Evolutionary conservation across 37 sponge, comb jelly and placozoan genomes (phyloP), one percentile per base, ranked within the genome.

Genomic region (Geodia barretti): DNA sequence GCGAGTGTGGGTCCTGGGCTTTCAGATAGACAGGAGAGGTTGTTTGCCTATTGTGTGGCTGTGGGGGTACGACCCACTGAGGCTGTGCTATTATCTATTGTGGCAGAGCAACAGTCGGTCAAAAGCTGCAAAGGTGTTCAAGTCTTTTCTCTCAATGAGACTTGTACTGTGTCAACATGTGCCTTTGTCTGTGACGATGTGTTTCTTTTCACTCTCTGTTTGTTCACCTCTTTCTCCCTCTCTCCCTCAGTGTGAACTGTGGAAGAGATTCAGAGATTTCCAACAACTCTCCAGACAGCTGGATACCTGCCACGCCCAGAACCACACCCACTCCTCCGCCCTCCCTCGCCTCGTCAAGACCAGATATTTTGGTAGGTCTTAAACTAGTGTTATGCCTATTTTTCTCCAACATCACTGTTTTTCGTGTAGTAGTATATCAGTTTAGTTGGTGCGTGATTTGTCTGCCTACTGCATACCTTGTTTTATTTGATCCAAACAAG

Each of bases 251-350:
- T 84, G 69, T 74, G 80, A 84, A 41, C 35, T 41, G 20, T 84
- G 84, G 85, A 82, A 87, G 35, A 60, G 92, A 33, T 92, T 75
- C 80, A 77, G 79, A 28, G 81, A 92, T 64, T 87, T 92, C 69
- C 92, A 79, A 69, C 65, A 79, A 3, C 64, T 92, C 41, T 65
- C 79, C 1, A 64, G 63, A 72, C 79, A 92, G 29, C 76, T 92
- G 4, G 92, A 86, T 64, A 37, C 25, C 21, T 4, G 83, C 62
- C 86, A 91, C 60, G 3, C 26, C 1, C 69, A 60, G 1, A 39
- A 65, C 7, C 25, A 30, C 29, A n/a, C 68, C 3, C 35, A n/a
- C 24, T 14, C 54, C 54, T 39, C 42, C 23, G 60, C 68, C 28
- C 72, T 91, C 41, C 87, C 87, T 30, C 7, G 39, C 61, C 82